Base-by-base conservation (phyloP, 2,888 invertebrate species). In the Psylliodes chrysocephalus region DNA sequence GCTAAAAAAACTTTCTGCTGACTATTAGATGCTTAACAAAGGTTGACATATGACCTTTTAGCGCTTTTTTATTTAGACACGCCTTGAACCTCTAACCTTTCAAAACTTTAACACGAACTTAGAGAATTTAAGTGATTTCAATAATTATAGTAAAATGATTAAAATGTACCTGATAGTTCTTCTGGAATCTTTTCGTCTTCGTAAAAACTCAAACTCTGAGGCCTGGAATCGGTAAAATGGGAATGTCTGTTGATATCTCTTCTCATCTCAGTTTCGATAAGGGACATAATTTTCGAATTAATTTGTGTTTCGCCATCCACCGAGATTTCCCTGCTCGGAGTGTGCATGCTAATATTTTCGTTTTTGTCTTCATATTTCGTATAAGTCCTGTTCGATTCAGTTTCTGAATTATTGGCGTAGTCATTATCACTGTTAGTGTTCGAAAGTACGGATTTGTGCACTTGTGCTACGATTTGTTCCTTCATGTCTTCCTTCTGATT, bases 221-320 rank as follows among this genome's bases (percentile, higher is more conserved):
- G 83, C 14, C 83, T 73, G 7, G 82, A 82, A 64, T 83, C 83
- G 0, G 82, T 82, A 61, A 83, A 83, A 68, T 82, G 82, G 2
- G 79, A 77, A 70, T 82, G 81, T 63, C 80, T 82, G 57, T 79
- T 81, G n/a, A 79, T 77, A 66, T 82, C 82, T 52, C 80, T 74
- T 57, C 78, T 78, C 77, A 83, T 82, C 71, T 83, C 82, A 0
- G 79, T 78, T 66, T 82, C 82, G 22, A 82, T 82, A 22, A 82
- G 71, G 12, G 78, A 79, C 51, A 82, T 64, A 44, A 83, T 83
- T 72, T 82, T 82, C 10, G 81, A 77, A 69, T 88, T 88, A 35
- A 88, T 88, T 46, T 87, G 87, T 18, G 86, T 75, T 72, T 88
- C 88, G 0, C 84, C 83, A 67, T 87, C 88, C 14, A 87, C 79